Percentiles rank a stretch among this genome's conserved stretches.
Evolutionary conservation across 2,888 invertebrate genomes (phyloP).

Genomic region (Calameuta pallipes): DNA sequence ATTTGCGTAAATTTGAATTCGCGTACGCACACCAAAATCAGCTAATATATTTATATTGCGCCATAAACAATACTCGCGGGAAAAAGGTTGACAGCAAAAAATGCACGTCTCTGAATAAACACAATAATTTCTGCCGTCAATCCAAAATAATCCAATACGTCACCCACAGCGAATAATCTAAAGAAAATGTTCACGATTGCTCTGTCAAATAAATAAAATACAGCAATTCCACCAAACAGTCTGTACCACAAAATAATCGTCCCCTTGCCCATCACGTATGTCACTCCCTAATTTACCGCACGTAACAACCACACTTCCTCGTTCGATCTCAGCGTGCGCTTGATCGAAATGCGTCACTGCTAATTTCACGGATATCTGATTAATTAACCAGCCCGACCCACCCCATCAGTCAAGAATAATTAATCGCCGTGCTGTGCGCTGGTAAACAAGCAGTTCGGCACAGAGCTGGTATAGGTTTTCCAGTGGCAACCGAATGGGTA

Average conservation of each 20-base stretch:
- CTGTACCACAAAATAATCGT: neutral
- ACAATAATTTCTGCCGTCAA: constrained; percentile 34
- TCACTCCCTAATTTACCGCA: neutral
- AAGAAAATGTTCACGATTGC: neutral
- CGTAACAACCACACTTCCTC: constrained; percentile 26
- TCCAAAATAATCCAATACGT: neutral
- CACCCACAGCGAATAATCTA: neutral
- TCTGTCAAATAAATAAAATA: neutral
- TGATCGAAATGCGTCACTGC: constrained; percentile 40
- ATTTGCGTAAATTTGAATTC: neutral
- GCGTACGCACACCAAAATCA: neutral
- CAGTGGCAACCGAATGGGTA: constrained; percentile 19
- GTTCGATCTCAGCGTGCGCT: constrained; percentile 23
- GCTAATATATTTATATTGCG: neutral
- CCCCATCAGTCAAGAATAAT: constrained; percentile 40
- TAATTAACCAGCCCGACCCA: constrained; percentile 57
- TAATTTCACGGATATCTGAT: constrained; percentile 62
- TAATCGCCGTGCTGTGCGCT: constrained; percentile 50
- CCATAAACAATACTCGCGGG: neutral
- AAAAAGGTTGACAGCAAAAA: neutral
- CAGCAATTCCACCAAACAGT: neutral
- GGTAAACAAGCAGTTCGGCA: constrained; percentile 44
- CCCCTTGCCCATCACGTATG: neutral
- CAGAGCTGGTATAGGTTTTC: constrained; percentile 44
- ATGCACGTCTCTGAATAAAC: neutral